Evolutionary conservation across 2,888 invertebrate species (phyloP), one percentile per base, ranked within the genome.

Genomic region (Dichetophora obliterata): DNA sequence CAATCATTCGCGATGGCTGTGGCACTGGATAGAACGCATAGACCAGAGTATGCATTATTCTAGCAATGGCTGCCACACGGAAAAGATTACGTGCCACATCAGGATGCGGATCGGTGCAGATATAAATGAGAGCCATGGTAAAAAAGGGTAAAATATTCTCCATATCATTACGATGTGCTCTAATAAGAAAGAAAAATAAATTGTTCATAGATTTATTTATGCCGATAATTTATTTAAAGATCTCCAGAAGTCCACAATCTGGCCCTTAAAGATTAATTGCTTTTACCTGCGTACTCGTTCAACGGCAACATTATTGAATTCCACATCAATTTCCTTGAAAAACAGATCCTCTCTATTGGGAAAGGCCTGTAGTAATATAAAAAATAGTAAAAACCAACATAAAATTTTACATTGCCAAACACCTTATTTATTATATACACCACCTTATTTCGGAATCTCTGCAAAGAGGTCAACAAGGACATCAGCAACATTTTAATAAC

Each of bases 141-240:
- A 93, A 89, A 85, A 92, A 94, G 0, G 92, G 89, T 8, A 92
- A 87, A 78, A 94, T 93, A 87, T 93, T 94, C 87, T 94, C 93
- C 86, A 94, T 85, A 84, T 94, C 94, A 83, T 94, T 94, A 83
- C 91, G 90, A 85, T 94, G 93, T 3, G 93, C 93, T 83, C 93
- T 93, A 31, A 31, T 31, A 31, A 9, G 89, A 88, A 63, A 75
- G n/a, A 37, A 22, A n/a, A 27, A 43, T 19, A 48, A 31, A 14
- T 34, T 19, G 19, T n/a, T 34, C 16, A 70, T 11, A 14, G 16
- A 50, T 11, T 11, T n/a, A 16, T 70, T 27, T 34, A 27, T 50
- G 50, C 8, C 14, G 19, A n/a, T n/a, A n/a, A n/a, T n/a, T n/a
- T n/a, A n/a, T n/a, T n/a, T n/a, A n/a, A n/a, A n/a, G n/a, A n/a